Evolutionary conservation across 2,888 invertebrate species (phyloP).

Genomic region (Strigamia maritima): DNA sequence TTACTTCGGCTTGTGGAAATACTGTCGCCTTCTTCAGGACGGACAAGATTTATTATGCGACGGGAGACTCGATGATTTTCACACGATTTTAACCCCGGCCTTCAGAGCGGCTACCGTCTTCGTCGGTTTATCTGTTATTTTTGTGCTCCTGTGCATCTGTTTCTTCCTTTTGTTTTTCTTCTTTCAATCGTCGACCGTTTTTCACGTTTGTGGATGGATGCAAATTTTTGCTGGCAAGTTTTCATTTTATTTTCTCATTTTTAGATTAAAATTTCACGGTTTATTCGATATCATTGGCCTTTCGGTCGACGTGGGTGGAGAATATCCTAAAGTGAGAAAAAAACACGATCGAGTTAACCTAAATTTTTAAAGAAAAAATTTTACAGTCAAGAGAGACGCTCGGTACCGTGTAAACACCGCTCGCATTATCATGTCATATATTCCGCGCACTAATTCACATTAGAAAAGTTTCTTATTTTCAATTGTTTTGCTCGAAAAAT

Average conservation of each 20-base stretch:
- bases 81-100: slow-evolving; percentile 74
- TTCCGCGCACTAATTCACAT: not conserved
- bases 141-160: slow-evolving; percentile 81
- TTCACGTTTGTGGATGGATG: slow-evolving; percentile 90
- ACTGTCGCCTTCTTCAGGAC: slow-evolving; percentile 70
- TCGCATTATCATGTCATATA: not conserved
- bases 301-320: not conserved
- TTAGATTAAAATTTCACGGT: not conserved
- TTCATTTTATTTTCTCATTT: not conserved
- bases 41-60: slow-evolving; percentile 70
- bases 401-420: not conserved
- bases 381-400: not conserved
- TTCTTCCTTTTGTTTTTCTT: slow-evolving; percentile 88
- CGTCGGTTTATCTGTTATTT: slow-evolving; percentile 77
- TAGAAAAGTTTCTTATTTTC: not conserved
- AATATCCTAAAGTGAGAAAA: not conserved
- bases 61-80: slow-evolving; percentile 77
- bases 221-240: slow-evolving; percentile 89
- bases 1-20: slow-evolving; percentile 87
- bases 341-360: not conserved
- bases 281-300: not conserved
- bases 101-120: slow-evolving; percentile 84
- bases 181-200: slow-evolving; percentile 85
- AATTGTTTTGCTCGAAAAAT: not conserved
- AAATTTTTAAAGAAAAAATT: not conserved